These are phyloP conservation scores for Pantala flavescens DNA, from an alignment of 1,140 invertebrate species.

Conservation along the genomic window DNA sequence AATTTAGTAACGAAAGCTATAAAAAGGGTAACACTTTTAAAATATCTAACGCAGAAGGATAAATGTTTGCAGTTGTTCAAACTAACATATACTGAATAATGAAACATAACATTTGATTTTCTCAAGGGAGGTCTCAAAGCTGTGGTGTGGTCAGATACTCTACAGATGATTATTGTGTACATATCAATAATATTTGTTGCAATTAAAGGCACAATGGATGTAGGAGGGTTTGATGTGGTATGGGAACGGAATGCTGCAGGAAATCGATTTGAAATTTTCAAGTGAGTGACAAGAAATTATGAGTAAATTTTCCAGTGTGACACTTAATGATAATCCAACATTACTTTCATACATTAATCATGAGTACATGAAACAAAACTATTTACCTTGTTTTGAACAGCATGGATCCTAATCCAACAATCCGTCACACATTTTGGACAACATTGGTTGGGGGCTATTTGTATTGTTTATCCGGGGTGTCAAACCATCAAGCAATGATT, in stretches of 20 bases:
- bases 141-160: constrained; percentile 59
- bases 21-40: too few species aligned
- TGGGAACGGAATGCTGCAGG: constrained; percentile 41
- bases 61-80: too few species aligned
- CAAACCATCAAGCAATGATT: constrained; percentile 81
- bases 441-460: constrained; percentile 67
- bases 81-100: too few species aligned
- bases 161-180: constrained; percentile 59
- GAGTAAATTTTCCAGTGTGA: too few species aligned
- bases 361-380: too few species aligned
- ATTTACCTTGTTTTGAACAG: constrained; percentile 31
- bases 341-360: too few species aligned
- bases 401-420: constrained; percentile 54
- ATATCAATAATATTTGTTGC: constrained; percentile 42
- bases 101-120: too few species aligned
- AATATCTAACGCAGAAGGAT: too few species aligned
- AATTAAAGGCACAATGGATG: constrained; percentile 47
- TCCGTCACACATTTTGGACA: constrained; percentile 72
- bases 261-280: constrained; percentile 46
- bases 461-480: constrained; percentile 68
- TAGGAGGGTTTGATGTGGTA: constrained; percentile 50
- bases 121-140: constrained; percentile 62
- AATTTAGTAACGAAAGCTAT: too few species aligned
- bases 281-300: too few species aligned
- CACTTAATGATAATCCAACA: too few species aligned